Evolutionary conservation across 1,140 invertebrate genomes (phyloP).

Genomic region (Protaetia brevitarsis): DNA sequence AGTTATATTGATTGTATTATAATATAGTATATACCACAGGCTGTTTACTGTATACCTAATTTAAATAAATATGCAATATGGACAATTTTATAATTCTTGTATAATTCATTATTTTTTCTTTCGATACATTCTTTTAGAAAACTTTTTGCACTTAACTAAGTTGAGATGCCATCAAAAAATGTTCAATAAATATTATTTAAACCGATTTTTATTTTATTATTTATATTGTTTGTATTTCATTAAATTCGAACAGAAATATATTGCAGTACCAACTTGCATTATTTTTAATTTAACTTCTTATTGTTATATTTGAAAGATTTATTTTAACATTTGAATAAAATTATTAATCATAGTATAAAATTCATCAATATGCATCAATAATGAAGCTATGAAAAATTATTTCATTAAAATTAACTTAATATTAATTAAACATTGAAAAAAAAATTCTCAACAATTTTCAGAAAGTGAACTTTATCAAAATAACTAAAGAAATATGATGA

Average conservation of each 20-base stretch:
- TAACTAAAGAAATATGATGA: too few relatives aligned
- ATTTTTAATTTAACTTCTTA: not conserved
- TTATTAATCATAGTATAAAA: too few relatives aligned
- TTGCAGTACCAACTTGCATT: not conserved
- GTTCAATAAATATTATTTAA: constrained; percentile 32
- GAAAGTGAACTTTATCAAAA: too few relatives aligned
- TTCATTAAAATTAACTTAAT: too few relatives aligned
- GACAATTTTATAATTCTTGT: constrained; percentile 32
- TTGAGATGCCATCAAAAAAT: constrained; percentile 33
- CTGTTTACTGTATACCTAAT: constrained; percentile 44
- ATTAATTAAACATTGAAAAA: too few relatives aligned
- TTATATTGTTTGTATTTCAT: constrained; percentile 21
- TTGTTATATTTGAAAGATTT: too few relatives aligned
- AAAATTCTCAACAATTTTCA: too few relatives aligned
- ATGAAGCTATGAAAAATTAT: too few relatives aligned
- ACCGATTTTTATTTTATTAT: constrained; percentile 21
- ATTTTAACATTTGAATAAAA: too few relatives aligned
- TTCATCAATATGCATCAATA: too few relatives aligned
- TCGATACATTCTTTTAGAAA: constrained; percentile 17
- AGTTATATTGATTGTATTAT: constrained; percentile 34
- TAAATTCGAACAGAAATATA: not conserved
- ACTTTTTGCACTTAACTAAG: constrained; percentile 24
- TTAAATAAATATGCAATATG: constrained; percentile 44
- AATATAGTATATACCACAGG: constrained; percentile 38
- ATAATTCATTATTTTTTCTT: constrained; percentile 25